These are phyloP conservation scores for Scomber colias DNA, from an alignment of 2,113 vertebrate genomes.

Conservation along the genomic window DNA sequence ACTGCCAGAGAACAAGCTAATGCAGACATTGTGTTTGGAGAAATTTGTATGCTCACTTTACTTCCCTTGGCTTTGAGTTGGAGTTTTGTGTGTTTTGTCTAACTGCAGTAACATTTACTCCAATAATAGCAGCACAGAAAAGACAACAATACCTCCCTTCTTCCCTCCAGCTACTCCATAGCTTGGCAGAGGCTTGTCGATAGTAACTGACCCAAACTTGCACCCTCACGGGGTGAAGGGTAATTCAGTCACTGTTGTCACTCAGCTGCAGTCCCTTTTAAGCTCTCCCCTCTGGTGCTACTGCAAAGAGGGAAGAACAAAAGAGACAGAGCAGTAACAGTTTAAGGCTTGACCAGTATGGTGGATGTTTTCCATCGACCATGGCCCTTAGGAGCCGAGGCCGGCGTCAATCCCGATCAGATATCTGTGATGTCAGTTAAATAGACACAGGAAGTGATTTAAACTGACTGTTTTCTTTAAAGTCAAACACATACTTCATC, in stretches of 20 bases:
- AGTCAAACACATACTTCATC: constrained; percentile 52
- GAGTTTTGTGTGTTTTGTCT: constrained; percentile 50
- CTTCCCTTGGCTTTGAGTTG: constrained; percentile 43
- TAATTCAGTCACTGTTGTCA: constrained; percentile 72
- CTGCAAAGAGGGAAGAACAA: constrained; percentile 49
- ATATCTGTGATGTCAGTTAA: constrained; percentile 50
- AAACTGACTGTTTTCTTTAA: constrained; percentile 25
- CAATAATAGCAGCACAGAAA: constrained; percentile 43
- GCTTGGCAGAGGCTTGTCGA: constrained; percentile 59
- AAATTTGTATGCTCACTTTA: constrained; percentile 48
- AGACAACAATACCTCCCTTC: constrained; percentile 61
- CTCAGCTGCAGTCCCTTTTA: constrained; percentile 62
- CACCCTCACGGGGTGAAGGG: constrained; percentile 71
- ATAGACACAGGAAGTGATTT: constrained; percentile 58
- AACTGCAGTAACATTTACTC: constrained; percentile 56
- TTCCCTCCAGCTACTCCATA: constrained; percentile 57
- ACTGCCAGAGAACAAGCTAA: constrained; percentile 19
- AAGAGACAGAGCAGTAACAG: constrained; percentile 53
- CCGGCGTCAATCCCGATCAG: constrained; percentile 37
- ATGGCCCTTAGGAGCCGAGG: constrained; percentile 45
- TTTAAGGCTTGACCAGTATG: constrained; percentile 54
- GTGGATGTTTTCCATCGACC: constrained; percentile 63
- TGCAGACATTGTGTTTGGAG: constrained; percentile 40
- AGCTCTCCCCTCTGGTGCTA: constrained; percentile 54
- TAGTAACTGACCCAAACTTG: constrained; percentile 81